phyloP scores from a whole-genome alignment of 1,140 invertebrate genomes.

The Drosophila watanabei region DNA sequence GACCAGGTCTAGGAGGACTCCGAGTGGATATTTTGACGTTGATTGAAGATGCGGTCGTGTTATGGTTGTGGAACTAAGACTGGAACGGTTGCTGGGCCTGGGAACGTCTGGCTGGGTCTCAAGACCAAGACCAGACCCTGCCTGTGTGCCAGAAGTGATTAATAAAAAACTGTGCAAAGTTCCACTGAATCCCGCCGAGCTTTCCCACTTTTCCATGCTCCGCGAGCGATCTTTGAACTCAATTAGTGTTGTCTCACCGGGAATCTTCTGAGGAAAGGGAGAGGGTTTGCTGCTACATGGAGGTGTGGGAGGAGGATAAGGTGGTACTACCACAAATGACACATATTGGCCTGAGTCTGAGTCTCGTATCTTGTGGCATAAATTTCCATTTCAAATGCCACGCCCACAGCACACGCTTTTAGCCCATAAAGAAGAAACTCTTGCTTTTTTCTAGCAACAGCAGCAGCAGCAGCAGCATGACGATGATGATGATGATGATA shows the following conservation, averaged over 20 bases:
- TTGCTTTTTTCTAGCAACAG: conserved; percentile 36
- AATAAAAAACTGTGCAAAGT: conserved; percentile 56
- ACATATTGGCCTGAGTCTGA: conserved; percentile 59
- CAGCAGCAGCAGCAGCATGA: background rate
- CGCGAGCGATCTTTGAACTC: conserved; percentile 74
- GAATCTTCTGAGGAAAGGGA: conserved; percentile 14
- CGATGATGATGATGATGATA: conserved; percentile 62
- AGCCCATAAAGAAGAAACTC: conserved; percentile 60
- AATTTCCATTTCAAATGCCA: conserved; percentile 73
- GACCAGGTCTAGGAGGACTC: conserved; percentile 17
- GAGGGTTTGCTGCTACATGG: background rate
- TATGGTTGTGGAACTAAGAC: conserved; percentile 41
- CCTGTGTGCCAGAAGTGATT: conserved; percentile 45
- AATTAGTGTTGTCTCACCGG: conserved; percentile 65
- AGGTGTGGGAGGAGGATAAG: conserved; percentile 1
- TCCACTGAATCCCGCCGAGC: conserved; percentile 31
- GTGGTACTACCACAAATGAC: conserved; percentile 58
- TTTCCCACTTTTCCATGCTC: conserved; percentile 61
- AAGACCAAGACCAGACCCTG: background rate
- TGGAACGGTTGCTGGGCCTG: conserved; percentile 44
- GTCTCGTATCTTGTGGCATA: conserved; percentile 53
- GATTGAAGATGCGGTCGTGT: conserved; percentile 81
- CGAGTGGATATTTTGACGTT: conserved; percentile 58
- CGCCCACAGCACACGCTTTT: conserved; percentile 73
- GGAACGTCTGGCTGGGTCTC: conserved; percentile 40